Conservation (phyloP, 1,140 invertebrate genomes). For the Drosophila asahinai region DNA sequence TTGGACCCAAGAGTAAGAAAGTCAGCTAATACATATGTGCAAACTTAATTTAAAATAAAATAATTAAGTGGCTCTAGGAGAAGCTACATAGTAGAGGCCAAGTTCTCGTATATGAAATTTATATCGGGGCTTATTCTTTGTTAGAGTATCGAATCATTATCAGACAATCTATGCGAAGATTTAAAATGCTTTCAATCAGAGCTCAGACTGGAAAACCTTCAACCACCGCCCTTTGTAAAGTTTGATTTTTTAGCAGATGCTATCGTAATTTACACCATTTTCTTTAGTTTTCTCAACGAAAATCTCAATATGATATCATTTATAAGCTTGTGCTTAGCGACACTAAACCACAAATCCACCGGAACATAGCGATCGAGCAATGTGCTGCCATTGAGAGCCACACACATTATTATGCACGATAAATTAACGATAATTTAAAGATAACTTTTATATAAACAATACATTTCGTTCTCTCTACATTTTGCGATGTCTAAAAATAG, state of each 20-base stretch:
- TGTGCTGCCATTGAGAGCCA: slow-evolving; percentile 32
- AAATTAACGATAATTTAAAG: slow-evolving; percentile 82
- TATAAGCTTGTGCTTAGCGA: slow-evolving; percentile 35
- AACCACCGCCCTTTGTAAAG: background rate
- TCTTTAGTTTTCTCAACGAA: background rate
- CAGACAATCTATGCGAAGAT: background rate
- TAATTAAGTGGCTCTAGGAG: slow-evolving; percentile 7
- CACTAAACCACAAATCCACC: slow-evolving; percentile 22
- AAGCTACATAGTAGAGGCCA: background rate
- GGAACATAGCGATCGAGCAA: slow-evolving; percentile 33
- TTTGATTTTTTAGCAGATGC: slow-evolving; percentile 14
- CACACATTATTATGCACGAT: slow-evolving; percentile 68
- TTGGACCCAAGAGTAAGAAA: slow-evolving; percentile 6
- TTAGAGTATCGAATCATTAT: background rate
- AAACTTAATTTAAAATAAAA: slow-evolving; percentile 5
- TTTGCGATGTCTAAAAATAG: slow-evolving; percentile 49
- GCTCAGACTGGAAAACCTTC: background rate
- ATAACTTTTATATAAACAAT: slow-evolving; percentile 77
- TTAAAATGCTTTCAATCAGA: background rate
- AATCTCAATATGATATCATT: slow-evolving; percentile 36
- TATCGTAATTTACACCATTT: slow-evolving; percentile 44
- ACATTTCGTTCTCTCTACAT: slow-evolving; percentile 52
- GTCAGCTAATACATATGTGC: slow-evolving; percentile 18
- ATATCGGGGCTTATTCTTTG: background rate
- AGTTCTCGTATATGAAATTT: background rate